A percentile compares a stretch with the other conserved stretches of the same genome.
These are phyloP conservation scores for Romanogobio albipinnatus DNA, from an alignment of 2,113 vertebrate species.

Conservation along the genomic window DNA sequence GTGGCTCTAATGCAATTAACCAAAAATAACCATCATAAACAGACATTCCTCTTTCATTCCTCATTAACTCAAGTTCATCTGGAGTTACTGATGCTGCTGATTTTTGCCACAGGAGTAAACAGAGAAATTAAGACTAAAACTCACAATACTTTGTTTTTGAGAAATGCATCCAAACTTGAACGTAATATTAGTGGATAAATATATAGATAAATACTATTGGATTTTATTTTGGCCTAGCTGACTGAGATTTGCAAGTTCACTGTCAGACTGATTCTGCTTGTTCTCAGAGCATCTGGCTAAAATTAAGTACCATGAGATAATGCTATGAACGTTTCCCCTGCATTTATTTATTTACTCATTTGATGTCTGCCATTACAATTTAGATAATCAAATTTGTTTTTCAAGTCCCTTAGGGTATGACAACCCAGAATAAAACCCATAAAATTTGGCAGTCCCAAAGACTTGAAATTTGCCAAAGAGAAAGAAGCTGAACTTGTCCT, in stretches of 20 bases:
- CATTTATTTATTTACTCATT: conserved; percentile 38
- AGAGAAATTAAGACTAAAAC: not conserved
- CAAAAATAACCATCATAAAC: conserved; percentile 44
- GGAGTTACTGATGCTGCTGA: not conserved
- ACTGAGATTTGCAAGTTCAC: not conserved
- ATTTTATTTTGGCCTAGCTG: not conserved
- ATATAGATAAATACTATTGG: not conserved
- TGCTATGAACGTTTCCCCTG: conserved; percentile 18
- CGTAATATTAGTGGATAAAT: not conserved
- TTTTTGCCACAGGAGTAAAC: not conserved
- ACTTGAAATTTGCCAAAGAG: not conserved
- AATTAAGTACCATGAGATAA: conserved; percentile 31
- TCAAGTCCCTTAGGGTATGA: conserved; percentile 8
- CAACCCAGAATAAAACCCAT: conserved; percentile 5
- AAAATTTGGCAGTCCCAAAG: not conserved
- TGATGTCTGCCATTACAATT: conserved; percentile 31
- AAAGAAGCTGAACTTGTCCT: not conserved
- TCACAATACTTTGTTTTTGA: not conserved
- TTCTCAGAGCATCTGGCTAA: conserved; percentile 27
- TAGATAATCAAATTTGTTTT: conserved; percentile 33
- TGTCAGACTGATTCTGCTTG: conserved; percentile 20
- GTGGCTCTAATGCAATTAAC: conserved; percentile 50
- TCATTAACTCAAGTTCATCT: not conserved
- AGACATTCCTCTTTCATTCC: not conserved
- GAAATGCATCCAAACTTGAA: not conserved